Conservation (phyloP, 2,888 invertebrate species). For the Hirtodrosophila alboralis region DNA sequence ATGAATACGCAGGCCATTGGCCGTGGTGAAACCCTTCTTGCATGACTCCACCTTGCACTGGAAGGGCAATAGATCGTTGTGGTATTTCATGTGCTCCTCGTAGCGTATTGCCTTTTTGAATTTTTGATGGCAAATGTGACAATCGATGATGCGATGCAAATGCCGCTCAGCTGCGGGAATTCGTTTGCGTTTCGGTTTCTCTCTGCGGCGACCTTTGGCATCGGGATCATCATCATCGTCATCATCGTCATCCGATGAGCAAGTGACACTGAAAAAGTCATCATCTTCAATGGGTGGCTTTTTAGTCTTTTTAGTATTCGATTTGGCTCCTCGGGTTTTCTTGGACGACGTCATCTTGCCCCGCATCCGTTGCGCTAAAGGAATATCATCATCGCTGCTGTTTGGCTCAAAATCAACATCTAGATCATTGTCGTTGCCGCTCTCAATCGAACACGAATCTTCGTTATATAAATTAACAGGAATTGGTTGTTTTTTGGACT, state of each 20-base stretch:
- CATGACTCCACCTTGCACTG: slow-evolving; percentile 80
- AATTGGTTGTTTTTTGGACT: slow-evolving; percentile 11
- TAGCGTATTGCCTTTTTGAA: slow-evolving; percentile 80
- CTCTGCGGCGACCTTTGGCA: slow-evolving; percentile 20
- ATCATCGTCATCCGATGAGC: slow-evolving; percentile 41
- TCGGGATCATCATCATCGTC: slow-evolving; percentile 33
- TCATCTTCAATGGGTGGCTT: slow-evolving; percentile 42
- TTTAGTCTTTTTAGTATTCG: slow-evolving; percentile 42
- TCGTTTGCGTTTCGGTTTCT: slow-evolving; percentile 69
- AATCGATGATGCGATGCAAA: slow-evolving; percentile 78
- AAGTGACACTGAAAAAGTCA: slow-evolving; percentile 34
- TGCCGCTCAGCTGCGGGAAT: slow-evolving; percentile 73
- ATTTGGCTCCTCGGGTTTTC: slow-evolving; percentile 32
- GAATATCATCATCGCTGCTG: slow-evolving; percentile 78
- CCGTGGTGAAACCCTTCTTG: slow-evolving; percentile 81
- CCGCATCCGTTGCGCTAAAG: slow-evolving; percentile 73
- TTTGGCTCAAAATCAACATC: slow-evolving; percentile 74
- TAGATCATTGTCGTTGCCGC: slow-evolving; percentile 72
- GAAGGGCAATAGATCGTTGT: slow-evolving; percentile 80
- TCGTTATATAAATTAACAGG: slow-evolving; percentile 53
- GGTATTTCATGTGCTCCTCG: slow-evolving; percentile 81
- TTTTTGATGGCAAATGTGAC: slow-evolving; percentile 81
- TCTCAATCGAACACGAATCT: slow-evolving; percentile 65
- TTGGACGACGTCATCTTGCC: slow-evolving; percentile 16
- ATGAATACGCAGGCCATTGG: slow-evolving; percentile 77